phyloP scores from a whole-genome alignment of 1,140 invertebrate species.

The Drosophila nigromelanica region DNA sequence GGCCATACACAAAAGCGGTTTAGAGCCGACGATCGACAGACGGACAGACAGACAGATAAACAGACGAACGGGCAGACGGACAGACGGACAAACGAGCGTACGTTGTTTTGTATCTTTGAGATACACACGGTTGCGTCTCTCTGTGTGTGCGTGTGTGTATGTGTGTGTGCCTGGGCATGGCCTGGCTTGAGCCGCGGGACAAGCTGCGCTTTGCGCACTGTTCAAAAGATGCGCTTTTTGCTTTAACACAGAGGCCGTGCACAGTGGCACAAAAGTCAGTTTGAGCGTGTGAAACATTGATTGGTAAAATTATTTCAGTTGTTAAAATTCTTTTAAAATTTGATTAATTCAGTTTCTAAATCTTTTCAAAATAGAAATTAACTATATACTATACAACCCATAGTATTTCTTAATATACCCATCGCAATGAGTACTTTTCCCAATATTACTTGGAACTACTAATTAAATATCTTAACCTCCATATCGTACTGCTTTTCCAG shows the following conservation, averaged over 20 bases:
- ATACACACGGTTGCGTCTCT: conserved; percentile 50
- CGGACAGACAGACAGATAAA: conserved; percentile 53
- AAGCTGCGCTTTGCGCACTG: conserved; percentile 73
- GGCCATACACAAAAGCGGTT: conserved; percentile 79
- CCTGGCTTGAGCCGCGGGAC: conserved; percentile 45
- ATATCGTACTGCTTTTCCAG: no score
- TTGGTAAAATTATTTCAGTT: not conserved
- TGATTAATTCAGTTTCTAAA: no score
- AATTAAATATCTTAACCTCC: no score
- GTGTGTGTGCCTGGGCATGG: conserved; percentile 19
- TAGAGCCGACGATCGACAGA: conserved; percentile 58
- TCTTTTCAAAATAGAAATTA: no score
- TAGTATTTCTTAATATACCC: no score
- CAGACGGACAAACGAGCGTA: conserved; percentile 45
- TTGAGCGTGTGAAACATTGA: conserved; percentile 7
- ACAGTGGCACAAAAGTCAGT: conserved; percentile 51
- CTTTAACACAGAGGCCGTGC: conserved; percentile 57
- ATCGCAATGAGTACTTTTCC: no score
- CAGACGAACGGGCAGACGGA: conserved; percentile 22
- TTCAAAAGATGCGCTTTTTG: conserved; percentile 81
- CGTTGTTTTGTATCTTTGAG: conserved; percentile 76
- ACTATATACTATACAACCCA: no score
- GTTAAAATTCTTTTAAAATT: no score
- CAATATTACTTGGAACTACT: no score
- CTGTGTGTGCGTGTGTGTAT: conserved; percentile 35